These are phyloP conservation scores for Aegithalos caudatus DNA, from an alignment of 2,113 vertebrate species.

Conservation along the genomic window DNA sequence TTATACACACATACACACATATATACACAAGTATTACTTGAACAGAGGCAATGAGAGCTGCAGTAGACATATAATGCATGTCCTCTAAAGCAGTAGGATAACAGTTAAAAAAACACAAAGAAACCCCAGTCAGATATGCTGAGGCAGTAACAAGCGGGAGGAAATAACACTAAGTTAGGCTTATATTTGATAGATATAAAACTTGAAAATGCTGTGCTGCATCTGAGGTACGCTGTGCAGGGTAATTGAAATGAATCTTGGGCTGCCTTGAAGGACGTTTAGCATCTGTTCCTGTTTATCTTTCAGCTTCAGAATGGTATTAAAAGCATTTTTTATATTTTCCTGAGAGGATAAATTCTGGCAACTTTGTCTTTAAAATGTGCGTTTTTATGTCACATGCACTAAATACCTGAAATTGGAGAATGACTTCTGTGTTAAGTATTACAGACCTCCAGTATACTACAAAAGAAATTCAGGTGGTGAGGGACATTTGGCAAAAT, in stretches of 20 bases:
- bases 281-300: conserved; percentile 73
- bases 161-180: conserved; percentile 28
- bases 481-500: background rate
- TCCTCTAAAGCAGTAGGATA: background rate
- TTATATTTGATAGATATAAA: conserved; percentile 59
- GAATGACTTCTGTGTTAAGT: conserved; percentile 23
- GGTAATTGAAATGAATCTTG: conserved; percentile 68
- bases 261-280: conserved; percentile 62
- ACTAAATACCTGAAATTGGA: conserved; percentile 31
- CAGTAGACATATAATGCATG: background rate
- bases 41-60: background rate
- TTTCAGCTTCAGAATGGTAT: conserved; percentile 61
- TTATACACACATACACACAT: background rate
- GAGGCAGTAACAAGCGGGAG: conserved; percentile 47
- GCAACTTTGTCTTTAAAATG: conserved; percentile 57
- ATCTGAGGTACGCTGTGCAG: conserved; percentile 56
- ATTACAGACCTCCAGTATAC: background rate
- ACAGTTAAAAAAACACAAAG: background rate
- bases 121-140: background rate
- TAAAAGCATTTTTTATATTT: conserved; percentile 65
- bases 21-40: background rate
- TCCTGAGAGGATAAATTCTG: conserved; percentile 55
- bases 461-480: conserved; percentile 29
- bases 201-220: conserved; percentile 52
- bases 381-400: conserved; percentile 56